Percentiles rank a stretch among this genome's conserved stretches.
Evolutionary conservation across 2,113 vertebrate species (phyloP).

Genomic region (Dipodomys spectabilis): DNA sequence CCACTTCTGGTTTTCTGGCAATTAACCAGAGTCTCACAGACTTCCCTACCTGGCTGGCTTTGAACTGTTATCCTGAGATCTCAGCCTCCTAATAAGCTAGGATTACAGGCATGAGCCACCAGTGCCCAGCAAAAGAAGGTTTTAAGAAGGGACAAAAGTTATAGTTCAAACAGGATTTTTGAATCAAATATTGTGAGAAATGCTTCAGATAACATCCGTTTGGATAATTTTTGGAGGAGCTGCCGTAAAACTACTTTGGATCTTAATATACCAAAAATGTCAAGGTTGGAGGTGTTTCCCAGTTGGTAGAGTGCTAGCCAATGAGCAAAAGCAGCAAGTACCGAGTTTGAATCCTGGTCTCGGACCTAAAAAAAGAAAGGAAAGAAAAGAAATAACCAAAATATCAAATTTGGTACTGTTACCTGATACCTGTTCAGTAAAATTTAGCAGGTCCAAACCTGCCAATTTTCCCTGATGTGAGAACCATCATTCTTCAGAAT

Average conservation of each 20-base stretch:
- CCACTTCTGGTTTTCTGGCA: no score
- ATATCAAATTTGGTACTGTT: slow-evolving; percentile 45
- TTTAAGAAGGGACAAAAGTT: slow-evolving; percentile 42
- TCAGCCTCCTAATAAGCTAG: no score
- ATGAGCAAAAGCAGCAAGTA: no score
- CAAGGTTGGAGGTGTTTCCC: no score
- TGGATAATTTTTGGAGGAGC: not conserved
- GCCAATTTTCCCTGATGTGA: not conserved
- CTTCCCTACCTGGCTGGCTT: no score
- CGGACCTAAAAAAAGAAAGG: no score
- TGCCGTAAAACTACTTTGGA: slow-evolving; percentile 23
- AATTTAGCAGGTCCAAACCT: slow-evolving; percentile 14
- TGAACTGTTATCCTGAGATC: no score
- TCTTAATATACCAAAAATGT: not conserved
- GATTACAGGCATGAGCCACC: no score
- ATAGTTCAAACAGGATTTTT: slow-evolving; percentile 14
- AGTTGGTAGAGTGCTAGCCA: no score
- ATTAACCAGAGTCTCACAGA: no score
- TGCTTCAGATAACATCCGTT: not conserved
- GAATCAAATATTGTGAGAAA: slow-evolving; percentile 26
- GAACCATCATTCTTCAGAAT: slow-evolving; percentile 34
- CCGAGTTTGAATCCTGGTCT: no score
- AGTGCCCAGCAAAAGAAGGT: not conserved
- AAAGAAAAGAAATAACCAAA: not conserved
- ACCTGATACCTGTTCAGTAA: not conserved